Evolutionary conservation across 2,888 invertebrate species (phyloP).

Genomic region (Ephialtes manifestator): DNA sequence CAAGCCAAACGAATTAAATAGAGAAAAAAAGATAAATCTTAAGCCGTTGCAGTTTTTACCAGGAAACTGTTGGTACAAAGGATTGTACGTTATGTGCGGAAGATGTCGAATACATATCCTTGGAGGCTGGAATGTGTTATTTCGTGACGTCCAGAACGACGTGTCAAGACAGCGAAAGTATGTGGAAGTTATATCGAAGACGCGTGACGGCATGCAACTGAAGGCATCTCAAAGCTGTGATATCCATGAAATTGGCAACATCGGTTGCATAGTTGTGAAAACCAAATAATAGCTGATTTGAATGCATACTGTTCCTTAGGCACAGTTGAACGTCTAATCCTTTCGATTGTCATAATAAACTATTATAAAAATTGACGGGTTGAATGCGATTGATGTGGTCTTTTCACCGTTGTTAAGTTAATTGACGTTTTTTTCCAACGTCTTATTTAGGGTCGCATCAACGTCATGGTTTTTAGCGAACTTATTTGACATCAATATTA

Average conservation of each 20-base stretch:
- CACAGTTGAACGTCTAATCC: too few species aligned
- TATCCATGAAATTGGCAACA: neutral
- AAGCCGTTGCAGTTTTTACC: neutral
- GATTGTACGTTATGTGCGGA: slow-evolving; percentile 22
- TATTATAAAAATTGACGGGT: too few species aligned
- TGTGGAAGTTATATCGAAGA: neutral
- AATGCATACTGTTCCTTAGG: neutral
- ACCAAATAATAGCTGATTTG: neutral
- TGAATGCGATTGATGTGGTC: too few species aligned
- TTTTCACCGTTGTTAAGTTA: too few species aligned
- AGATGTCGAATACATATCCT: slow-evolving; percentile 48
- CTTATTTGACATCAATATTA: too few species aligned
- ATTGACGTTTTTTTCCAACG: too few species aligned
- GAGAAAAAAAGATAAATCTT: neutral
- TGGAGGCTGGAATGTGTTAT: slow-evolving; percentile 45
- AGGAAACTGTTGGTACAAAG: slow-evolving; percentile 44
- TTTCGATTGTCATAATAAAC: too few species aligned
- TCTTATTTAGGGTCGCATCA: too few species aligned
- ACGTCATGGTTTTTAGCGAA: too few species aligned
- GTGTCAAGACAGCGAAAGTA: slow-evolving; percentile 41
- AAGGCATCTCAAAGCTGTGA: neutral
- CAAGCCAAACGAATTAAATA: neutral
- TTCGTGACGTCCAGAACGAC: slow-evolving; percentile 33
- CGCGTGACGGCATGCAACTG: neutral
- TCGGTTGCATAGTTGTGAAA: neutral